Evolutionary conservation across 2,113 vertebrate species (phyloP).

Genomic region (Tenebrosternarchus preto): DNA sequence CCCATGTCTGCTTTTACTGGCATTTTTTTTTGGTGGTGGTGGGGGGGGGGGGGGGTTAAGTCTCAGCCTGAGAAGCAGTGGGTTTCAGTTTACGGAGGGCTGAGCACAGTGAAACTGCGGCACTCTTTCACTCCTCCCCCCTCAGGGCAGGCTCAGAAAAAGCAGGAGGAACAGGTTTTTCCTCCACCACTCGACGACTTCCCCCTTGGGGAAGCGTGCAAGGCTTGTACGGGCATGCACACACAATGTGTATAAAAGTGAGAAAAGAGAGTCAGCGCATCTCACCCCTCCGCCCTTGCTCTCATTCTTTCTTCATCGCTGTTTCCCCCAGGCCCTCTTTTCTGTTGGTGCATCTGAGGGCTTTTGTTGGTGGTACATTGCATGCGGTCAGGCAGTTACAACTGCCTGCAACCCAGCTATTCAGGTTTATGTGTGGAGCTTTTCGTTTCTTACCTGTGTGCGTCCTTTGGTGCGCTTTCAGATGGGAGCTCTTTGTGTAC

Average conservation of each 20-base stretch:
- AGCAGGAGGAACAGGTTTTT: slow-evolving; percentile 61
- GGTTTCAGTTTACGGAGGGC: slow-evolving; percentile 41
- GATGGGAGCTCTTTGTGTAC: slow-evolving; percentile 94
- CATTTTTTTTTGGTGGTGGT: not conserved
- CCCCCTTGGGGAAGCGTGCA: slow-evolving; percentile 55
- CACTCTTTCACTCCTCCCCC: slow-evolving; percentile 42
- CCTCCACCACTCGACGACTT: slow-evolving; percentile 58
- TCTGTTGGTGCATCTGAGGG: slow-evolving; percentile 38
- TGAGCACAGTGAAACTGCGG: slow-evolving; percentile 44
- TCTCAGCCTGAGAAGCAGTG: slow-evolving; percentile 17
- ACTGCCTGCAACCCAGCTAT: slow-evolving; percentile 38
- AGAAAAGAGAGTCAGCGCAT: slow-evolving; percentile 57
- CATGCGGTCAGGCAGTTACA: slow-evolving; percentile 46
- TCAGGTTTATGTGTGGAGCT: slow-evolving; percentile 19
- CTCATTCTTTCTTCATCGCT: slow-evolving; percentile 52
- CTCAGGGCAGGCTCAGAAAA: slow-evolving; percentile 30
- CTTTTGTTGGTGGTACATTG: slow-evolving; percentile 48
- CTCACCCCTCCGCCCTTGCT: slow-evolving; percentile 52
- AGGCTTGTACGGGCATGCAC: slow-evolving; percentile 68
- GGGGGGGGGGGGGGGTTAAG: not conserved
- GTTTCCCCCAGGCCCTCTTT: slow-evolving; percentile 33
- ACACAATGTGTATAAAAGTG: slow-evolving; percentile 68
- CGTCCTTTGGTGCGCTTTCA: slow-evolving; percentile 92
- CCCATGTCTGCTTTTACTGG: not conserved
- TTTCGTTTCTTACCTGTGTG: slow-evolving; percentile 82